Percentiles rank a stretch among this genome's conserved stretches.
Conservation (phyloP, 1,140 invertebrate genomes). For the Drosophila kanapiae region DNA sequence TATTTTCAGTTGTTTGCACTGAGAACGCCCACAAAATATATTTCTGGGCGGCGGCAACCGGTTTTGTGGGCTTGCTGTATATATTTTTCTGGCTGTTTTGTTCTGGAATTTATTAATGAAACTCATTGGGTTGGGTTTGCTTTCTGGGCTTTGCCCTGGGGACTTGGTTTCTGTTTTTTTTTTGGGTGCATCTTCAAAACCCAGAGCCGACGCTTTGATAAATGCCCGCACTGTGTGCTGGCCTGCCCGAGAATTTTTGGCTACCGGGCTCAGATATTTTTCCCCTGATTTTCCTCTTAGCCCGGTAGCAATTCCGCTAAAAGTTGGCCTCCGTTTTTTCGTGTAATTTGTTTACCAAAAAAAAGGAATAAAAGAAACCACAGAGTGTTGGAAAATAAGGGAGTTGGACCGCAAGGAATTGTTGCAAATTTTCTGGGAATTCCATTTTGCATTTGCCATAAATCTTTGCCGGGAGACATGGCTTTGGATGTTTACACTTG, state of each 20-base stretch:
- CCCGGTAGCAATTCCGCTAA: slow-evolving; percentile 81
- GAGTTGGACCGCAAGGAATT: slow-evolving; percentile 65
- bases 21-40: slow-evolving; percentile 56
- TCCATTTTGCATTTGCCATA: slow-evolving; percentile 66
- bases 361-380: slow-evolving; percentile 3
- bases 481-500: not conserved
- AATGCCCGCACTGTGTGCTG: slow-evolving; percentile 47
- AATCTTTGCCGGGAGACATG: slow-evolving; percentile 63
- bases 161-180: slow-evolving; percentile 13
- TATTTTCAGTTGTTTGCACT: slow-evolving; percentile 48
- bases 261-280: slow-evolving; percentile 54
- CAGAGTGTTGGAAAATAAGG: slow-evolving; percentile 28
- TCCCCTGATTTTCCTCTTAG: slow-evolving; percentile 15
- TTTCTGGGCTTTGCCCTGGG: slow-evolving; percentile 46
- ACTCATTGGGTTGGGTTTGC: slow-evolving; percentile 50
- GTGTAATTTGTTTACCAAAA: slow-evolving; percentile 68
- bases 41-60: slow-evolving; percentile 30
- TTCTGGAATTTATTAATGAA: slow-evolving; percentile 66
- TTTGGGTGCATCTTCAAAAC: slow-evolving; percentile 63
- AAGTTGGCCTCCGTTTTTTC: slow-evolving; percentile 45
- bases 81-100: slow-evolving; percentile 35
- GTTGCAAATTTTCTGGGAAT: slow-evolving; percentile 70
- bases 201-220: slow-evolving; percentile 70
- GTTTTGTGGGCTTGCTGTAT: slow-evolving; percentile 22
- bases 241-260: slow-evolving; percentile 49